phyloP scores from a whole-genome alignment of 2,113 vertebrate genomes.

The Paratilapia polleni region DNA sequence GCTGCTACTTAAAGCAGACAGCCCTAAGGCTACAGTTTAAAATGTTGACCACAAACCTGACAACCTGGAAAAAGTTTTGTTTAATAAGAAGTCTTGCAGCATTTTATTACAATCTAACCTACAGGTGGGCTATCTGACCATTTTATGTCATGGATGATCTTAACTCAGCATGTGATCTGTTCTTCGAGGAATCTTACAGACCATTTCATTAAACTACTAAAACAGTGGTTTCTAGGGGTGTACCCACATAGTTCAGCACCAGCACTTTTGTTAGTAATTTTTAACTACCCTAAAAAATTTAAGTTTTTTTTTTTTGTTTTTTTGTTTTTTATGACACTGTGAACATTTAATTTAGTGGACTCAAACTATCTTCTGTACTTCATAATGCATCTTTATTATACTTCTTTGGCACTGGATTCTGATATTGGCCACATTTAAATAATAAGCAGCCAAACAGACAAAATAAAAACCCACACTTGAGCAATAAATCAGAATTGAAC shows the following conservation, averaged over 20 bases:
- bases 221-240: no score
- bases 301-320: no score
- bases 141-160: no score
- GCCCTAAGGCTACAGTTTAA: constrained; percentile 35
- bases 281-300: no score
- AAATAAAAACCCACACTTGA: neutral
- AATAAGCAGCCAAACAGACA: neutral
- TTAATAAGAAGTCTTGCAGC: neutral
- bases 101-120: neutral
- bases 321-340: no score
- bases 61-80: constrained; percentile 12
- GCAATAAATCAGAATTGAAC: neutral
- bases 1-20: constrained; percentile 27
- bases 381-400: neutral
- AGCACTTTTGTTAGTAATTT: no score
- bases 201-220: no score
- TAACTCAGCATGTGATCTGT: no score
- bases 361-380: neutral
- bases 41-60: constrained; percentile 4
- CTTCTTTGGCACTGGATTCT: neutral
- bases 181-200: no score
- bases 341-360: no score
- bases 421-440: no score
- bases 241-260: no score
- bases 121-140: neutral